Base-by-base conservation (phyloP, 1,140 invertebrate genomes). In the Leptinotarsa lineolata region DNA sequence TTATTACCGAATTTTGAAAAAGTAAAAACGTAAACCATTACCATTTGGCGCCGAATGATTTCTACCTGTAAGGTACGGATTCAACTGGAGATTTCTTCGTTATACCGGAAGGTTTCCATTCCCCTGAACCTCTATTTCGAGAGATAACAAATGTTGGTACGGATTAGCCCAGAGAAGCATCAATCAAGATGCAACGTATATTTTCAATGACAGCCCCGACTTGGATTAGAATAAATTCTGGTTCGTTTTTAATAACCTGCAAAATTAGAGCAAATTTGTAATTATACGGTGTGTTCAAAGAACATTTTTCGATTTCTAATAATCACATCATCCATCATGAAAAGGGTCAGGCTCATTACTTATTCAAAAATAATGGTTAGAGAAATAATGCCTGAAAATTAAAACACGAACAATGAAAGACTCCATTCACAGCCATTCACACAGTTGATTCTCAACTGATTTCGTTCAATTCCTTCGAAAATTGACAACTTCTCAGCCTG, bases 1-100 rank as follows among this genome's bases (percentile, higher is more conserved):
- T 77, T 75, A 75, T 73, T 77, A 73, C 72, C 73, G 69, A 75
- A 74, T 77, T 77, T 77, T 44, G 71, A 75, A 77, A 77, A 73
- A 75, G 64, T 71, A 75, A 77, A 75, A 75, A 77, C 71, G 70
- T 72, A 74, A 77, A 71, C 68, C 69, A 75, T 74, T 74, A 54
- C 60, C 22, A 68, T 74, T 71, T 63, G 76, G 74, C 74, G 76
- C 76, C 74, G 70, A 75, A 74, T 75, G 72, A 70, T 70, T 71
- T 77, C 66, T 75, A 75, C 72, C 74, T 73, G 74, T 59, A 39
- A 44, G 18, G 5, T 74, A 64, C 70, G n/a, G 66, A 20, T 22
- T 21, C 61, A 66, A 61, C 18, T 60, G 8, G 46, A 68, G 61
- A 59, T 59, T 76, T 68, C 67, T 54, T 72, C 24, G 61, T 21